phyloP scores from a whole-genome alignment of 2,113 vertebrate species.

The Paedocypris sp. region DNA sequence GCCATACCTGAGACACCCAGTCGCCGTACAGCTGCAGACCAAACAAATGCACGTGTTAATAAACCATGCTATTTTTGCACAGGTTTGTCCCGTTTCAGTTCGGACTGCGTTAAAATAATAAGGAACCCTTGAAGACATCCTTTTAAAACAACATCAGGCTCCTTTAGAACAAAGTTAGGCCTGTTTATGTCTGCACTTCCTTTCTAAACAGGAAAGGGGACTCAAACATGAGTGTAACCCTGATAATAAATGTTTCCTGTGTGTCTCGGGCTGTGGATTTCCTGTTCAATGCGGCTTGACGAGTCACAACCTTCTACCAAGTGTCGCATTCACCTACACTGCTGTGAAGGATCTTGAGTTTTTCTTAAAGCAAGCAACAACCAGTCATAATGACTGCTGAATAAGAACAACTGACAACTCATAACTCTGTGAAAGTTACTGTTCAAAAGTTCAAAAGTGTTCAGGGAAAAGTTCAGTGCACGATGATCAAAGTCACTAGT shows the following conservation, averaged over 20 bases:
- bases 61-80: background rate
- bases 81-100: background rate
- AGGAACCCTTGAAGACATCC: background rate
- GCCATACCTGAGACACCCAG: constrained; percentile 73
- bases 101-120: background rate
- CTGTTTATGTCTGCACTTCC: background rate
- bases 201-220: constrained; percentile 7
- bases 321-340: background rate
- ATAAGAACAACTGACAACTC: too few species aligned
- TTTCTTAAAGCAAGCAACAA: too few species aligned
- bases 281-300: constrained; percentile 3
- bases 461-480: too few species aligned
- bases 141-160: background rate
- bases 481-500: too few species aligned
- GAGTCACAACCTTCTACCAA: too few species aligned
- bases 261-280: background rate
- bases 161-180: background rate
- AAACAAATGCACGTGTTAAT: background rate
- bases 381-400: too few species aligned
- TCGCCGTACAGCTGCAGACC: constrained; percentile 69
- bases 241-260: constrained; percentile 9
- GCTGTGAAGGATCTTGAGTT: too few species aligned
- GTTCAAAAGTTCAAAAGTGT: too few species aligned
- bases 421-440: too few species aligned
- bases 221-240: background rate